phyloP scores from a whole-genome alignment of 2,113 vertebrate genomes.

The Pachyramphus minor region DNA sequence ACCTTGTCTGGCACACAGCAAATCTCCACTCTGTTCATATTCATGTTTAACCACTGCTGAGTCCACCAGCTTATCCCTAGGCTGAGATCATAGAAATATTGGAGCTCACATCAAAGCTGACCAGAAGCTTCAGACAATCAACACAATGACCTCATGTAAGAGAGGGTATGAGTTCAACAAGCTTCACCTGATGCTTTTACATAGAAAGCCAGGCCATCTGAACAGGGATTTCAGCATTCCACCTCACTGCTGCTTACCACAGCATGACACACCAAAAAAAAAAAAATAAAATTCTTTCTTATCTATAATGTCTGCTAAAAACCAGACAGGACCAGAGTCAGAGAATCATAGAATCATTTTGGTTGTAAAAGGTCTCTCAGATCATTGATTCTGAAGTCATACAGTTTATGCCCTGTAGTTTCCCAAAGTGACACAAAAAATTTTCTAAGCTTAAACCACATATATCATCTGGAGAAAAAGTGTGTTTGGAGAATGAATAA shows the following conservation, averaged over 20 bases:
- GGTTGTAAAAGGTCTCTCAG: background rate
- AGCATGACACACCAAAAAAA: rapidly evolving
- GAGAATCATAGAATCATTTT: background rate
- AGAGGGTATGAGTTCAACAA: background rate
- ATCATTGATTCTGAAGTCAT: background rate
- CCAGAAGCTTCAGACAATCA: conserved; percentile 37
- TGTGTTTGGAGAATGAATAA: background rate
- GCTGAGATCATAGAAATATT: conserved; percentile 69
- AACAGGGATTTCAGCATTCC: background rate
- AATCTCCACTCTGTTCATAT: conserved; percentile 28
- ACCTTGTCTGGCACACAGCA: conserved; percentile 19
- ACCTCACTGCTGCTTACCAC: background rate
- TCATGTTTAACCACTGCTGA: conserved; percentile 48
- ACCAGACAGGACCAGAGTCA: background rate
- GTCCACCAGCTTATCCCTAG: conserved; percentile 72
- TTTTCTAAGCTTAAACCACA: background rate
- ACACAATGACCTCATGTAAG: conserved; percentile 33
- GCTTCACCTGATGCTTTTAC: background rate
- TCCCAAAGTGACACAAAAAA: background rate
- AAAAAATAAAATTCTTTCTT: background rate
- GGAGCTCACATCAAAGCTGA: conserved; percentile 77
- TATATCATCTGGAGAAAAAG: background rate
- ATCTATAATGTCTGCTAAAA: background rate
- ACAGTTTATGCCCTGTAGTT: background rate
- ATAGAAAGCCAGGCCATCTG: background rate